Base-by-base conservation (phyloP, 1,140 invertebrate species). In the Hyles euphorbiae region DNA sequence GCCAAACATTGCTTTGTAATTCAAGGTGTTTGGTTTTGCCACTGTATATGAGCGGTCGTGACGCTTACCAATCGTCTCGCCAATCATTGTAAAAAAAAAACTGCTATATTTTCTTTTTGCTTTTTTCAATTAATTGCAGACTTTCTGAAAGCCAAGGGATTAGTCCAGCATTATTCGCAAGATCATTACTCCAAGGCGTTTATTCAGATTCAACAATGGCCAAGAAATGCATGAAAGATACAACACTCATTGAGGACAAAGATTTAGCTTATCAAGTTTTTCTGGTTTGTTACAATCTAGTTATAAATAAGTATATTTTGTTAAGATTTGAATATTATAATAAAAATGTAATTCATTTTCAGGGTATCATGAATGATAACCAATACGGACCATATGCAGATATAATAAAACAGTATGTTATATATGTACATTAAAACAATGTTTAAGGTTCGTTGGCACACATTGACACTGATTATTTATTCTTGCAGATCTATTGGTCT, bases 301-400 rank as follows among this genome's bases (percentile, higher is more conserved):
- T 40, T 40, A 40, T 40, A 8, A 40, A 40, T 40, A 8, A 40
- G 36, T 40, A 5, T 40, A 8, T 40, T 5, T 40, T 40, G 8
- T 40, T 40, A 8, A 40, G 2, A 40, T 40, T 90, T 91, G 34
- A 36, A 33, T 12, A 56, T 12, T 32, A 22, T 49, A 11, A 12
- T 12, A 1, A 34, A 57, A 22, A 57, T 48, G 49, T 51, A 61
- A 40, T 43, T 36, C 11, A 36, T 53, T 56, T 47, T 61, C 77
- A 90, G 90, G 94, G 93, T 75, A 90, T 92, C n/a, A 79, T 95
- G 46, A 90, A 92, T 84, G 95, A 96, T 83, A 93, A 94, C 73
- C 89, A 92, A 60, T 96, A 96, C 89, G 95, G 95, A 58, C 92
- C 93, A 57, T 90, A 94, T 76, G 90, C 93, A 65, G 94, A 96